Conservation (phyloP, 2,797 vertebrate species). For the Lutjanus argentimaculatus region DNA sequence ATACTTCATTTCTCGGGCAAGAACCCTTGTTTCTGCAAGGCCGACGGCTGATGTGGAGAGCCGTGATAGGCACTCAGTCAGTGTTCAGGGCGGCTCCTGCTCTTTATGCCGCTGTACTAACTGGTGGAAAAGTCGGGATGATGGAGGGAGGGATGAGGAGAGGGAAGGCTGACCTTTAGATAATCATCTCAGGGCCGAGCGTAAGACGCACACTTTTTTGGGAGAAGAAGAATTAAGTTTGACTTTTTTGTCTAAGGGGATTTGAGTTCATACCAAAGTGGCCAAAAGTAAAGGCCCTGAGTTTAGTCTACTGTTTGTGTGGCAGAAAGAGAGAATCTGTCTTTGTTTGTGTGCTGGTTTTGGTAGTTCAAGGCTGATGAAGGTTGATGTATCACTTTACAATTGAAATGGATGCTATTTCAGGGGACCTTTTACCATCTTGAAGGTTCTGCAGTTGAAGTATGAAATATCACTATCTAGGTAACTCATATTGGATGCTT, state of each 20-base stretch:
- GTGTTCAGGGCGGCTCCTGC: slow-evolving; percentile 53
- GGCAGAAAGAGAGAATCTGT: slow-evolving; percentile 44
- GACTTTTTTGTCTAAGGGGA: slow-evolving; percentile 64
- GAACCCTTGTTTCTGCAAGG: slow-evolving; percentile 75
- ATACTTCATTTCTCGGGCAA: slow-evolving; percentile 85
- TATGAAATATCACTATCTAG: slow-evolving; percentile 26
- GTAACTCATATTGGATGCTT: background rate
- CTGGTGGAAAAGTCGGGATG: slow-evolving; percentile 59
- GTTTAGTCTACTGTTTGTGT: slow-evolving; percentile 50
- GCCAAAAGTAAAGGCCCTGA: slow-evolving; percentile 43
- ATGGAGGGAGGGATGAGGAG: slow-evolving; percentile 53
- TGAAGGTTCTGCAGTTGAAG: slow-evolving; percentile 16
- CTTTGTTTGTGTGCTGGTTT: slow-evolving; percentile 53
- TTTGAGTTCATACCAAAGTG: slow-evolving; percentile 51
- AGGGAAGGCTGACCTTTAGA: slow-evolving; percentile 74
- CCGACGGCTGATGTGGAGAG: slow-evolving; percentile 56
- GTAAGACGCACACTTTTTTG: slow-evolving; percentile 39
- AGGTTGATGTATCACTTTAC: slow-evolving; percentile 24
- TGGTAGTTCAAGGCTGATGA: slow-evolving; percentile 30
- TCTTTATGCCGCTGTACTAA: slow-evolving; percentile 56
- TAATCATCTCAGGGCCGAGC: slow-evolving; percentile 65
- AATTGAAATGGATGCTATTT: slow-evolving; percentile 20
- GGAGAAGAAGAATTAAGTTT: slow-evolving; percentile 55
- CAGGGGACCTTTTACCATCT: slow-evolving; percentile 4
- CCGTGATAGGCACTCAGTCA: slow-evolving; percentile 78